These are phyloP conservation scores for Mesocentrotus franciscanus DNA, from an alignment of 53 echinoderm and acorn worm genomes.

Conservation along the genomic window DNA sequence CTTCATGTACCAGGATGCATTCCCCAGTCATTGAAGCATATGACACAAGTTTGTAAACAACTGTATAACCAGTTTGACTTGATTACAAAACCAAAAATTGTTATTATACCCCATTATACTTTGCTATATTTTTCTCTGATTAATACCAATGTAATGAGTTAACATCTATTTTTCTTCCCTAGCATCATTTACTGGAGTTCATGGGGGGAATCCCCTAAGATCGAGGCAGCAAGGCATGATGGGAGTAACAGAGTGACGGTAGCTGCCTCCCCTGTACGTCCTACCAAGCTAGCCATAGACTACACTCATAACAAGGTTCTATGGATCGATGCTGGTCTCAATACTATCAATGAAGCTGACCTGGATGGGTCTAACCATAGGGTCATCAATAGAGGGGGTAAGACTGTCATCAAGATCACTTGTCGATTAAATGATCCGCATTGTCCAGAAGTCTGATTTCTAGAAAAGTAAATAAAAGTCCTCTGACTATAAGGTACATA, in stretches of 20 bases:
- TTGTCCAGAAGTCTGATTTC: neutral
- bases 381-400: conserved; percentile 62
- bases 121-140: neutral
- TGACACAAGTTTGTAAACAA: no score
- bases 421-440: neutral
- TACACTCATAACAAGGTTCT: conserved; percentile 59
- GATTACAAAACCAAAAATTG: neutral
- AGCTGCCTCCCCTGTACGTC: neutral
- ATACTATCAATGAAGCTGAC: conserved; percentile 56
- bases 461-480: neutral
- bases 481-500: no score
- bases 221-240: conserved; percentile 61
- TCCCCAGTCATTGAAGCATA: no score
- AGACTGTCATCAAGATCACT: neutral
- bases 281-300: conserved; percentile 63
- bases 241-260: conserved; percentile 57
- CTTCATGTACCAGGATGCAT: no score
- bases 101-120: neutral
- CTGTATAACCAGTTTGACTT: no score
- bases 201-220: conserved; percentile 61
- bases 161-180: neutral
- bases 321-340: conserved; percentile 57
- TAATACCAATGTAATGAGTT: neutral
- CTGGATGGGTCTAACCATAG: conserved; percentile 47
- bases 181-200: conserved; percentile 66